Evolutionary conservation across 2,113 vertebrate species (phyloP).

Genomic region (Muntiacus reevesi): DNA sequence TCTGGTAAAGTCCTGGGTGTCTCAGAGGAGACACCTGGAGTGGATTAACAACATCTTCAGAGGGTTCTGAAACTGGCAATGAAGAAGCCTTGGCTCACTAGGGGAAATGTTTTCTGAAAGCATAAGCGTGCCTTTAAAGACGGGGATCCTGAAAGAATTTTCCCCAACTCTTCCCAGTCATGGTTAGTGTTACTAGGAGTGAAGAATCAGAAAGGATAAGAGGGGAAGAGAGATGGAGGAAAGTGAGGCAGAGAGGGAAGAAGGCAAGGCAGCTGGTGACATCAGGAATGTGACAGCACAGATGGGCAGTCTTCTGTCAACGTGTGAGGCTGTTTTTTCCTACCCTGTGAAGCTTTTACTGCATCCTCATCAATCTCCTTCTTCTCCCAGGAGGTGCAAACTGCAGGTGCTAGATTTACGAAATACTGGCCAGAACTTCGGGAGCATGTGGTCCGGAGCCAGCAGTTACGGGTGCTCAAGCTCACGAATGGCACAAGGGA

Average conservation of each 20-base stretch:
- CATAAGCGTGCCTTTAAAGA: rapidly evolving
- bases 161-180: background rate
- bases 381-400: background rate
- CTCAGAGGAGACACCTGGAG: rapidly evolving
- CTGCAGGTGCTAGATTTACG: background rate
- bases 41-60: too few relatives aligned
- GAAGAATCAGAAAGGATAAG: background rate
- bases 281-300: too few relatives aligned
- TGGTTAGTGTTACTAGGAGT: too few relatives aligned
- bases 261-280: background rate
- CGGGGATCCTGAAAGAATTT: background rate
- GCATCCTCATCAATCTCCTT: background rate
- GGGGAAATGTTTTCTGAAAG: rapidly evolving
- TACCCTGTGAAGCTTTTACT: background rate
- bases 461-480: rapidly evolving
- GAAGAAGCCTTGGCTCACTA: background rate
- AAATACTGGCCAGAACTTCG: background rate
- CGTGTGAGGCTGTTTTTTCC: background rate
- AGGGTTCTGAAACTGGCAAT: background rate
- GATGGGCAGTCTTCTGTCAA: rapidly evolving
- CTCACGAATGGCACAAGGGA: rapidly evolving
- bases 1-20: background rate
- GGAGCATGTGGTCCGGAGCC: background rate
- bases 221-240: background rate
- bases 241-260: background rate